Percentiles rank a stretch among this genome's conserved stretches.
These are phyloP conservation scores for Drosophila kuntzei DNA, from an alignment of 2,888 invertebrate genomes.

Conservation along the genomic window DNA sequence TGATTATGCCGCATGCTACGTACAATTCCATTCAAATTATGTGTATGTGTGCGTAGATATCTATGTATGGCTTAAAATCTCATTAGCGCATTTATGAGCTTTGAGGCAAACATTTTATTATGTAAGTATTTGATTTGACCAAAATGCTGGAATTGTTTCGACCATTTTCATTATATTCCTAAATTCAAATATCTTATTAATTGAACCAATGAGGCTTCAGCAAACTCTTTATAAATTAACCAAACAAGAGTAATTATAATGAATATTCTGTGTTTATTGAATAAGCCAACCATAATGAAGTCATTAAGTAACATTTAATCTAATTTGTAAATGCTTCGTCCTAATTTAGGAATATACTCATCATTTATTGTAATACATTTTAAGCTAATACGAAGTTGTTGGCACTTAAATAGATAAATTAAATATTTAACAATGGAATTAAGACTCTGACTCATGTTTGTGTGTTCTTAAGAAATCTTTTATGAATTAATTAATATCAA, in stretches of 20 bases:
- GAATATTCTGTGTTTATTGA: constrained; percentile 43
- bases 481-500: no score
- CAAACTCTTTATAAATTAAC: constrained; percentile 26
- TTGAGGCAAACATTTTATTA: constrained; percentile 45
- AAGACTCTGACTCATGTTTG: no score
- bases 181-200: neutral
- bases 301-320: constrained; percentile 50
- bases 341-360: neutral
- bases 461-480: no score
- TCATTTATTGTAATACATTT: neutral
- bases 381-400: no score
- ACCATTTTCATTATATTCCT: neutral
- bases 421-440: no score
- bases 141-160: constrained; percentile 15
- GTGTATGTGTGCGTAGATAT: neutral
- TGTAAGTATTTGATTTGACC: constrained; percentile 10
- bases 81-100: constrained; percentile 52
- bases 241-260: constrained; percentile 29
- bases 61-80: constrained; percentile 38
- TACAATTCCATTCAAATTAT: constrained; percentile 23
- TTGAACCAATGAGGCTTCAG: constrained; percentile 3
- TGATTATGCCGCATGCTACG: constrained; percentile 58
- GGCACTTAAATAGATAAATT: no score
- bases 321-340: constrained; percentile 37
- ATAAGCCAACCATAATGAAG: constrained; percentile 44